Evolutionary conservation across 2,888 invertebrate species (phyloP), one percentile per base, ranked within the genome.

Genomic region (Lamellibrachia satsuma): DNA sequence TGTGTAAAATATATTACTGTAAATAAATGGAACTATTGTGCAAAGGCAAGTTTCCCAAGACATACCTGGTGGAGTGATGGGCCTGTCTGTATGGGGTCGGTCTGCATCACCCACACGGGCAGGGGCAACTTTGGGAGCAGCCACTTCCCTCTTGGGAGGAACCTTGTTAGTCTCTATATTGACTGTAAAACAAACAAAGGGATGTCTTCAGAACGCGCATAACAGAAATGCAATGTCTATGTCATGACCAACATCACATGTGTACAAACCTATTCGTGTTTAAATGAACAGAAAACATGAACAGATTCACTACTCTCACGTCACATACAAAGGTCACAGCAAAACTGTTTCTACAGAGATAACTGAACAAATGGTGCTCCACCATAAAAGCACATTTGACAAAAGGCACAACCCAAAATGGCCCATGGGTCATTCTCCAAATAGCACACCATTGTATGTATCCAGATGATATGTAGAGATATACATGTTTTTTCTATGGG

Each of bases 111-210:
- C 96, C 3, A 96, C 96, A 92, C 96, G 93, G 0, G 95, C 93
- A 22, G 95, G 96, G 90, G 94, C 94, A 11, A 95, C 95, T 93
- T 94, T 95, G 7, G 95, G 95, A 1, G 94, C 94, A 1, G 94
- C 94, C 55, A 94, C 95, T 6, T 93, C 93, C 91, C 95, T 95
- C 91, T 95, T 96, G n/a, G 94, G 93, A 22, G 95, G 95, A 8
- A 94, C 94, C 22, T 94, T 95, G 92, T 97, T 52, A 60, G 93
- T 97, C 95, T 99, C 99, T 94, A 99, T 98, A 96, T 98, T 99
- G 97, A 99, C 98, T 98, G 96, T 94, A 97, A 97, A 91, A 94
- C 93, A 93, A 94, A 93, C 11, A 91, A 11, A 2, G 9, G n/a
- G 52, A 9, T 1, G 8, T 39, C 22, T 52, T 91, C 52, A 52